Evolutionary conservation across 2,888 invertebrate species (phyloP).

Genomic region (Napeogenes sylphis): DNA sequence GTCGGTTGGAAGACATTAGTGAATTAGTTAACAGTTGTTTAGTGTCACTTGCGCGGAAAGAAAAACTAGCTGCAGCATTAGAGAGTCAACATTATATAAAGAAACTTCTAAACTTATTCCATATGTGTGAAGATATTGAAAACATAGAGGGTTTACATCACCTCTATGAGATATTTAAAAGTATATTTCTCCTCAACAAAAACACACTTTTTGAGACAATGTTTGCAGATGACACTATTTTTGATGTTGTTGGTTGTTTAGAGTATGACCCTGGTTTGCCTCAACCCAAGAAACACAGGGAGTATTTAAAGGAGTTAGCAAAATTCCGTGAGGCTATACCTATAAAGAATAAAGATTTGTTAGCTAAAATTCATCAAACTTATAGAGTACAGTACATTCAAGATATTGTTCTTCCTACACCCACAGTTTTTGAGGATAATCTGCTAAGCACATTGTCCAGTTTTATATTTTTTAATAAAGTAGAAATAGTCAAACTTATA

Average conservation of each 20-base stretch:
- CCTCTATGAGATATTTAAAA: constrained; percentile 98
- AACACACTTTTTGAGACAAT: constrained; percentile 97
- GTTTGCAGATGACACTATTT: constrained; percentile 97
- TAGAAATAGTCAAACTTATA: constrained; percentile 98
- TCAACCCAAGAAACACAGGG: constrained; percentile 94
- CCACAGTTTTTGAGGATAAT: constrained; percentile 99
- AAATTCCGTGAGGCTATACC: constrained; percentile 96
- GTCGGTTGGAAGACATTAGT: constrained; percentile 95
- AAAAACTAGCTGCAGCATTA: constrained; percentile 94
- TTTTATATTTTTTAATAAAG: constrained; percentile 99
- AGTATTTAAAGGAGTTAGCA: constrained; percentile 95
- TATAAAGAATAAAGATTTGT: constrained; percentile 94
- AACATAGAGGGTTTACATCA: constrained; percentile 96
- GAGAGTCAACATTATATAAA: constrained; percentile 97
- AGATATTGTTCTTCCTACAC: constrained; percentile 98
- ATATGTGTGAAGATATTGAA: constrained; percentile 97
- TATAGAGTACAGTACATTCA: constrained; percentile 99
- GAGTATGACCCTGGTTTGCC: constrained; percentile 96
- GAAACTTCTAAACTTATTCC: constrained; percentile 95
- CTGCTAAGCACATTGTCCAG: constrained; percentile 97
- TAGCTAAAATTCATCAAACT: constrained; percentile 99
- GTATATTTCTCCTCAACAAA: constrained; percentile 98
- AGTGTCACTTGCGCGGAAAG: constrained; percentile 92
- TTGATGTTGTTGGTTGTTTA: constrained; percentile 98
- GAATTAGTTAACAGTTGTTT: constrained; percentile 93